Evolutionary conservation across 2,113 vertebrate genomes (phyloP).

Genomic region (Callospermophilus lateralis): DNA sequence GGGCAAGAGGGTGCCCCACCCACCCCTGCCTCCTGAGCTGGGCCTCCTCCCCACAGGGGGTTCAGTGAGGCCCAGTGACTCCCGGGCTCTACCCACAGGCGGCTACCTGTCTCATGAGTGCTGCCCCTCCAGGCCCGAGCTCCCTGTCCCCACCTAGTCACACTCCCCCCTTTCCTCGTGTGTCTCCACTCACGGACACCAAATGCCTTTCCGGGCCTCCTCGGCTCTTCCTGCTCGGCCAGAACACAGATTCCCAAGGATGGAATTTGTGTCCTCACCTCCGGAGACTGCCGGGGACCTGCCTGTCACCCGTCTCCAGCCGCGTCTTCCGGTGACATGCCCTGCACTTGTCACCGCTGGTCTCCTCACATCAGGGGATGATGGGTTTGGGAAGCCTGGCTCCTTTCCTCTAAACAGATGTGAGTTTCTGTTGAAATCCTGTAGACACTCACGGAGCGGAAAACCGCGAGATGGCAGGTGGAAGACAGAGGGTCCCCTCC

Average conservation of each 20-base stretch:
- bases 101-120: fast-evolving
- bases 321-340: neutral
- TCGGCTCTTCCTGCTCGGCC: neutral
- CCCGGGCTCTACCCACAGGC: neutral
- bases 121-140: neutral
- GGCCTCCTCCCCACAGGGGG: too few species aligned
- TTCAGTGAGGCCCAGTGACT: neutral
- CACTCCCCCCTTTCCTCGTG: too few species aligned
- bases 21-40: neutral
- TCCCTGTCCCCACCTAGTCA: neutral
- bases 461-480: neutral
- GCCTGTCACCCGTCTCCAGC: too few species aligned
- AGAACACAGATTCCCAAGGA: neutral
- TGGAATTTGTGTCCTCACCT: neutral
- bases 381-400: neutral
- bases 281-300: neutral
- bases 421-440: neutral
- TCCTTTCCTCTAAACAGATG: neutral
- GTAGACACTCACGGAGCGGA: neutral
- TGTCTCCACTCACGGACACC: neutral
- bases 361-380: too few species aligned
- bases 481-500: neutral
- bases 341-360: neutral
- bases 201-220: too few species aligned
- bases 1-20: neutral